A percentile compares a stretch with the other conserved stretches of the same genome.
These are phyloP conservation scores for Himalopsyche kuldschensis DNA, from an alignment of 2,888 invertebrate species.

Conservation along the genomic window DNA sequence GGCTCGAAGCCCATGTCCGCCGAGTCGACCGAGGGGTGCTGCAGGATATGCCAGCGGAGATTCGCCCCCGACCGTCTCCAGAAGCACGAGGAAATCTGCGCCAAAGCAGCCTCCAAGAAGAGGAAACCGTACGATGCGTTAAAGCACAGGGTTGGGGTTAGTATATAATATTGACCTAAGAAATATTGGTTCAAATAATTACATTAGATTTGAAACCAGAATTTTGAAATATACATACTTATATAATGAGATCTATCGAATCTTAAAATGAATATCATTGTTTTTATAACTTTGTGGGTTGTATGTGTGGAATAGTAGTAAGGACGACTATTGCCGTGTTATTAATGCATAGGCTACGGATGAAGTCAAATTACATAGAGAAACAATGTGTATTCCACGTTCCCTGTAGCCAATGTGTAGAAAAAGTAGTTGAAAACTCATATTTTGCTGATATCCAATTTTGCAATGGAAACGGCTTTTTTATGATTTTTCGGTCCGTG, in stretches of 20 bases:
- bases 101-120: slow-evolving; percentile 75
- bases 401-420: no score
- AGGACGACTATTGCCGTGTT: no score
- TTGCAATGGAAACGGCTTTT: no score
- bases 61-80: slow-evolving; percentile 80
- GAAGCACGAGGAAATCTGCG: slow-evolving; percentile 85
- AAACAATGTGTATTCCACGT: no score
- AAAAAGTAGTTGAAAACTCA: no score
- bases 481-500: no score
- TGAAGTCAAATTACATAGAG: no score
- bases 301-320: no score
- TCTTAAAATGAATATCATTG: no score
- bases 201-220: not conserved
- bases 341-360: no score
- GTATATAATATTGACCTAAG: slow-evolving; percentile 35
- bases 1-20: not conserved
- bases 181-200: not conserved
- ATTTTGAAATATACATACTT: not conserved
- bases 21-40: slow-evolving; percentile 49
- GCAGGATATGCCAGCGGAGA: slow-evolving; percentile 75
- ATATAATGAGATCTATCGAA: not conserved
- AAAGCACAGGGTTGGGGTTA: slow-evolving; percentile 76
- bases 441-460: no score
- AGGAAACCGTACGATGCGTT: slow-evolving; percentile 90
- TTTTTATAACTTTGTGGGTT: no score